Conservation (phyloP, 2,113 vertebrate species). For the Rhinichthys klamathensis region DNA sequence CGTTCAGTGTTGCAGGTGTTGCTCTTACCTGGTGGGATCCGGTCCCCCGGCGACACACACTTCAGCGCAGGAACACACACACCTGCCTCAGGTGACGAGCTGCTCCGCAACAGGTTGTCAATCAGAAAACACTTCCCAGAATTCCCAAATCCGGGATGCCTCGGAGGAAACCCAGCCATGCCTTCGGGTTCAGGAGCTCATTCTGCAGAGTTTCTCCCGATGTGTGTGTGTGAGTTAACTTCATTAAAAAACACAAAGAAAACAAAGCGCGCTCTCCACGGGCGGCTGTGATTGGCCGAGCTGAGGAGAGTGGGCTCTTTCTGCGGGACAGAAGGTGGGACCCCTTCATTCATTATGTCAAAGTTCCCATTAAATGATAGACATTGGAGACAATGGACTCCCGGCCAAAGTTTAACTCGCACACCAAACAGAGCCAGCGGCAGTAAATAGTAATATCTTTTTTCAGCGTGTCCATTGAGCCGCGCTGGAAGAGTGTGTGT, state of each 20-base stretch:
- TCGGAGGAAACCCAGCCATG: slow-evolving; percentile 72
- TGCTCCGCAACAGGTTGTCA: slow-evolving; percentile 84
- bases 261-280: slow-evolving; percentile 59
- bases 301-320: slow-evolving; percentile 77
- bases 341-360: slow-evolving; percentile 90
- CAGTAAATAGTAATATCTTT: slow-evolving; percentile 78
- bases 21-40: slow-evolving; percentile 42
- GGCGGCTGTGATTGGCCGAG: slow-evolving; percentile 67
- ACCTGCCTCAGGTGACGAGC: slow-evolving; percentile 52
- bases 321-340: slow-evolving; percentile 89
- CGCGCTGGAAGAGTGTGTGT: slow-evolving; percentile 30
- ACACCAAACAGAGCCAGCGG: slow-evolving; percentile 71
- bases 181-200: slow-evolving; percentile 55
- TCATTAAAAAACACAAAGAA: slow-evolving; percentile 76
- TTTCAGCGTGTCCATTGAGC: slow-evolving; percentile 72
- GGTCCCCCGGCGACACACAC: background rate
- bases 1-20: background rate
- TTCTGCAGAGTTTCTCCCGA: slow-evolving; percentile 54
- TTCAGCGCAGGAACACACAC: slow-evolving; percentile 66
- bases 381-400: slow-evolving; percentile 85
- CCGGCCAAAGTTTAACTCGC: slow-evolving; percentile 78
- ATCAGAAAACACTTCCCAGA: slow-evolving; percentile 94
- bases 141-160: slow-evolving; percentile 80
- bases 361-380: slow-evolving; percentile 85
- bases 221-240: slow-evolving; percentile 70